phyloP scores from a whole-genome alignment of 2,888 invertebrate species.

The Crepidodera aurea region DNA sequence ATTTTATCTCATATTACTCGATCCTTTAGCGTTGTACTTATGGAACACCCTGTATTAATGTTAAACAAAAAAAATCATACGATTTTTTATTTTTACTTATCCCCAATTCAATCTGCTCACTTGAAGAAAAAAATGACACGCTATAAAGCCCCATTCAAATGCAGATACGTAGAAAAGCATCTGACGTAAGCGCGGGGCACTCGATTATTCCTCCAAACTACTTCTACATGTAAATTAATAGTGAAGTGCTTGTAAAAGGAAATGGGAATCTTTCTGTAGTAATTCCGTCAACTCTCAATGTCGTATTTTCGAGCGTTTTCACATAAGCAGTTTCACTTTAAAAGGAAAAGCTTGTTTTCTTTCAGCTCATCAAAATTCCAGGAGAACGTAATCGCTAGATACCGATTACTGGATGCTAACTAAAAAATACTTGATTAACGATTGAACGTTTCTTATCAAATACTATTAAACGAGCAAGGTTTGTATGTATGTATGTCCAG shows the following conservation, averaged over 20 bases:
- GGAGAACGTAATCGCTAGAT: constrained; percentile 15
- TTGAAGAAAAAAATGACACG: too few relatives aligned
- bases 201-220: constrained; percentile 36
- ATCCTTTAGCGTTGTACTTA: too few relatives aligned
- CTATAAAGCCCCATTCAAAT: not conserved
- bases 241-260: constrained; percentile 36
- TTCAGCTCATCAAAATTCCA: constrained; percentile 27
- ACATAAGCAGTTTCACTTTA: constrained; percentile 23
- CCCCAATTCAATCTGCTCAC: not conserved
- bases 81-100: too few relatives aligned
- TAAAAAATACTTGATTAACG: too few relatives aligned
- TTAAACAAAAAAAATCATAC: too few relatives aligned
- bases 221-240: constrained; percentile 44
- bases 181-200: constrained; percentile 14
- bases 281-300: constrained; percentile 22
- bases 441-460: too few relatives aligned
- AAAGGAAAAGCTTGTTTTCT: constrained; percentile 25
- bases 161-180: constrained; percentile 15
- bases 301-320: constrained; percentile 23
- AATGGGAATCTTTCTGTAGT: constrained; percentile 31
- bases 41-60: too few relatives aligned
- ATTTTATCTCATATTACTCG: too few relatives aligned
- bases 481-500: too few relatives aligned
- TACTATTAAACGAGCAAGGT: too few relatives aligned
- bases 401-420: not conserved